Evolutionary conservation across 1,140 invertebrate genomes (phyloP), one percentile per base, ranked within the genome.

Genomic region (Zaprionus capensis): DNA sequence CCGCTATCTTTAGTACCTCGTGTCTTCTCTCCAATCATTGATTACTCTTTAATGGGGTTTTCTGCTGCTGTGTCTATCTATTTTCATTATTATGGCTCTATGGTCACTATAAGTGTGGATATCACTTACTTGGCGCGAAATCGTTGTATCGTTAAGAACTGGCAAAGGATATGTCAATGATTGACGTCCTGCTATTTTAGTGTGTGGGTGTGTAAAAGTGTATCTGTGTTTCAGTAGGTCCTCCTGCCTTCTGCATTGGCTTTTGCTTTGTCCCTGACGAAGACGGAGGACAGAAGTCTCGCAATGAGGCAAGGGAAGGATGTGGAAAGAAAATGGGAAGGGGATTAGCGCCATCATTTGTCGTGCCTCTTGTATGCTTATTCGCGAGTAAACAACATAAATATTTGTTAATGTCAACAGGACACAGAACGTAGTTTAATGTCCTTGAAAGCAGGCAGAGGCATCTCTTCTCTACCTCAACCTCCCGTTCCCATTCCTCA

Each of bases 401-500:
- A 84, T 84, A 82, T 82, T 80, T 80, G 81, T 84, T 84, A 84
- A 84, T 80, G 77, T 84, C 81, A 82, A 82, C 77, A 84, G 72
- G 51, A 58, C 67, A 41, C 38, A 41, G 38, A 65, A 63, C 41
- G 58, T 55, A 46, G 20, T 26, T 57, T 17, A 22, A 46, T 46
- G 53, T 68, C 55, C 65, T 58, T 58, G 24, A 68, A 5, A 65
- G 26, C 36, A 14, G 49, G 17, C 4, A 6, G 36, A 2, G n/a
- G 3, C 14, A 14, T n/a, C 5, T n/a, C 41, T 44, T 5, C 41
- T n/a, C 41, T 4, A 12, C 34, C 34, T 44, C 26, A 7, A 28
- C 26, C 14, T 14, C 2, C 41, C 41, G 1, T n/a, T 15, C 41
- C 24, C 24, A 4, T n/a, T 15, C 14, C 11, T 36, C 34, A n/a